Evolutionary conservation across 2,797 vertebrate species (phyloP), one percentile per base, ranked within the genome.

Genomic region (Arrhamphus sclerolepis): DNA sequence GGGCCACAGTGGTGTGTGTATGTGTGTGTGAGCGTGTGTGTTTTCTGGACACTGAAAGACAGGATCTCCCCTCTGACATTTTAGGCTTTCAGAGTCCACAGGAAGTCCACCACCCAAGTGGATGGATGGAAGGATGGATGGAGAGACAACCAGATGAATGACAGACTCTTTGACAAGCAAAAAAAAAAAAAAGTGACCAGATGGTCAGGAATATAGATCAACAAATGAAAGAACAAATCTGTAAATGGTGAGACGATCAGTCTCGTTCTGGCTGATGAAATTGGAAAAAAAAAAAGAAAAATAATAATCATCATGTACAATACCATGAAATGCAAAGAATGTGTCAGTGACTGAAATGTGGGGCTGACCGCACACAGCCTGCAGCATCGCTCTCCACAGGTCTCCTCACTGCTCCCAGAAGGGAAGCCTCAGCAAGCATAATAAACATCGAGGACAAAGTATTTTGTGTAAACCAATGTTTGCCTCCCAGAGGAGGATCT

Each of bases 41-140:
- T 74, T 62, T 54, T 46, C 44, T 72, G 71, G 70, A 56, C 57
- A 87, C 78, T 93, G 93, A 94, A 90, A 94, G 93, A 93, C 87
- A 83, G 85, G 86, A 72, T 79, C 78, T 91, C 92, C 85, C 84
- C 84, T 89, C 87, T 92, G 89, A 92, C 89, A 89, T 65, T 22
- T 58, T 20, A 67, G 72, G 72, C 77, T 71, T 78, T 70, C 46
- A 7, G 74, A 86, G 78, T 55, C 82, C 66, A 79, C 75, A 62
- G 85, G 89, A 77, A 48, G 41, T 72, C 88, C 78, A 86, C 90
- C 92, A 92, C 90, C 92, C 91, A 93, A 83, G 89, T 42, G 31
- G 41, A 58, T 7, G 18, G 41, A 63, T 28, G 22, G 60, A 59
- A 46, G 41, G 54, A 56, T 11, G 46, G 61, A 56, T n/a, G 38